Evolutionary conservation across 2,113 vertebrate species (phyloP).

Genomic region (Chrysemys picta): DNA sequence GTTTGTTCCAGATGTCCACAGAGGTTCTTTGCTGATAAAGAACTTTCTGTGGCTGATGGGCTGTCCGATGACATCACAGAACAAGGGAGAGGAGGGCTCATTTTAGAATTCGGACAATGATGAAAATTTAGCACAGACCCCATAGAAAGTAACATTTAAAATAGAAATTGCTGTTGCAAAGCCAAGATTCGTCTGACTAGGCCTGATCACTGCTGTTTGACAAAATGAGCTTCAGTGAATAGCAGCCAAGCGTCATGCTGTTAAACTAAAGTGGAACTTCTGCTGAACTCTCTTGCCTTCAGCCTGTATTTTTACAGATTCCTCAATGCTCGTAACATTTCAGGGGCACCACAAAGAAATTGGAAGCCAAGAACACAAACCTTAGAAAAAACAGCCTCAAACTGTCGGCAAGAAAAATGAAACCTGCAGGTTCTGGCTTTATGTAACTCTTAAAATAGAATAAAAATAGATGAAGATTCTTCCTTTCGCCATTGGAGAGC

Average conservation of each 20-base stretch:
- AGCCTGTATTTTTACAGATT: neutral
- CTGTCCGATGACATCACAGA: neutral
- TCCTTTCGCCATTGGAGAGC: neutral
- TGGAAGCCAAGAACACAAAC: neutral
- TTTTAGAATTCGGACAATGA: neutral
- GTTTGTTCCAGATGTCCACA: neutral
- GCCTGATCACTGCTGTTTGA: neutral
- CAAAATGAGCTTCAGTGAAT: neutral
- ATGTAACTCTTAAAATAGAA: constrained; percentile 5
- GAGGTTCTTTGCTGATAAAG: neutral
- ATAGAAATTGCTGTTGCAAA: neutral
- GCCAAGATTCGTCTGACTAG: neutral
- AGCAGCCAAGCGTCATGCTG: neutral
- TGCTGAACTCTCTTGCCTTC: neutral
- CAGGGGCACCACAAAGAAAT: neutral
- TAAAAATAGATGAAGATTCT: neutral
- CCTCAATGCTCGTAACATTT: neutral
- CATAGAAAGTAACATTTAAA: neutral
- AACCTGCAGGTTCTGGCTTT: neutral
- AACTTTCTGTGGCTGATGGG: neutral
- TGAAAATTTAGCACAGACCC: neutral
- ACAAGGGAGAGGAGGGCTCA: neutral
- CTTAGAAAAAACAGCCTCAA: neutral
- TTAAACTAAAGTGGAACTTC: neutral
- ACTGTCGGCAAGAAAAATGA: neutral